Conservation (phyloP, 2,113 vertebrate genomes). For the Hydrolagus affinis region DNA sequence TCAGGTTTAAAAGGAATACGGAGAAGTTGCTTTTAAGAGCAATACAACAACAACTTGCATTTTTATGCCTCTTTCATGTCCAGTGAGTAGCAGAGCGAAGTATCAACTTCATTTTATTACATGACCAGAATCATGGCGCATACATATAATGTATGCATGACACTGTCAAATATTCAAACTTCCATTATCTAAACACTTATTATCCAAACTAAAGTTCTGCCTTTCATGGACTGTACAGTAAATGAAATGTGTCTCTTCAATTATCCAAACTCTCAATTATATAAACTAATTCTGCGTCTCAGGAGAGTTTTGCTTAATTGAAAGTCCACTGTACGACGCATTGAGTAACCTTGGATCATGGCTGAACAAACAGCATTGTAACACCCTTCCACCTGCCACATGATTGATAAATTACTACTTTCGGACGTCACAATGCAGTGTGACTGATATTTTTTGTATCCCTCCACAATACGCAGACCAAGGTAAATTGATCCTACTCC, state of each 20-base stretch:
- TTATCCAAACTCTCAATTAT: constrained; percentile 26
- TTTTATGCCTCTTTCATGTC: no score
- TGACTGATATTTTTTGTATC: constrained; percentile 3
- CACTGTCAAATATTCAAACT: constrained; percentile 5
- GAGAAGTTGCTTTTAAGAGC: no score
- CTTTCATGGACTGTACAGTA: neutral
- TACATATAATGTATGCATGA: neutral
- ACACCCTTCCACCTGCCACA: constrained; percentile 13
- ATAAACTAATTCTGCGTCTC: constrained; percentile 22
- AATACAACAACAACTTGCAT: no score
- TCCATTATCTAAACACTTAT: neutral
- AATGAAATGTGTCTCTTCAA: constrained; percentile 26
- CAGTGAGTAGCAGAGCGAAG: neutral
- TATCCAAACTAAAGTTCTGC: neutral
- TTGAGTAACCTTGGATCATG: constrained; percentile 23
- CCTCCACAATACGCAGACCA: neutral
- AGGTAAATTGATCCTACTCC: neutral
- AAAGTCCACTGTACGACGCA: constrained; percentile 19
- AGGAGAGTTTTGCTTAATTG: constrained; percentile 15
- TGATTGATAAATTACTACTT: constrained; percentile 8
- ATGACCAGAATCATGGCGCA: neutral
- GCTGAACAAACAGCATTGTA: constrained; percentile 26
- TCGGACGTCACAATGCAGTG: neutral
- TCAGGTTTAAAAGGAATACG: no score
- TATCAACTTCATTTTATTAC: neutral